phyloP scores from a whole-genome alignment of 2,797 vertebrate species.

The Pempheris klunzingeri region DNA sequence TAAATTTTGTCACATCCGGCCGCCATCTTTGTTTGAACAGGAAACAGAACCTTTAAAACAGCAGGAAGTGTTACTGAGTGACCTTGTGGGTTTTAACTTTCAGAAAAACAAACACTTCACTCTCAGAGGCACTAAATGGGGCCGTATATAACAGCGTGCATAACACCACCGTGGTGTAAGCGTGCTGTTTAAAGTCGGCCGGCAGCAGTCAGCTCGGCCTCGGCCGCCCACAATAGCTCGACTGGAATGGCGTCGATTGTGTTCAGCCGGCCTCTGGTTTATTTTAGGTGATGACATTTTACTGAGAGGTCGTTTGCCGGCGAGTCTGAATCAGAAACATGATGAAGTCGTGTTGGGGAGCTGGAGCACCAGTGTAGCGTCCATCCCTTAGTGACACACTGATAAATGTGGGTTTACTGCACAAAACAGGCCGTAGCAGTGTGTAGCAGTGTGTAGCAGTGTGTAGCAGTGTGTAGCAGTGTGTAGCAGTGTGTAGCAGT shows the following conservation, averaged over 20 bases:
- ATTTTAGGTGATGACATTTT: slow-evolving; percentile 74
- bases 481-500: not conserved
- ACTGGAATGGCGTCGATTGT: slow-evolving; percentile 59
- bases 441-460: not conserved
- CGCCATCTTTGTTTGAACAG: too few relatives aligned
- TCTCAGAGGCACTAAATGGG: not conserved
- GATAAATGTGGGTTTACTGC: not conserved
- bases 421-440: too few relatives aligned
- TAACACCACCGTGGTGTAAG: not conserved
- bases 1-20: not conserved
- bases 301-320: slow-evolving; percentile 25
- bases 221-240: slow-evolving; percentile 39
- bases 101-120: not conserved
- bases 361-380: slow-evolving; percentile 1
- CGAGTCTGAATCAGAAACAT: slow-evolving; percentile 6
- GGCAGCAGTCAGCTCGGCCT: not conserved
- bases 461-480: not conserved
- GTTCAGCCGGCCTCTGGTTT: slow-evolving; percentile 49
- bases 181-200: slow-evolving; percentile 14
- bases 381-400: not conserved
- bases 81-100: slow-evolving; percentile 1
- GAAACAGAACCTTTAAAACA: slow-evolving; percentile 3
- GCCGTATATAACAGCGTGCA: not conserved
- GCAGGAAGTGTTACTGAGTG: not conserved
- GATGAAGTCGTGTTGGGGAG: slow-evolving; percentile 20